A percentile compares a stretch with the other conserved stretches of the same genome.
Conservation (phyloP, 1,140 invertebrate species). For the Sarcophaga bullata region DNA sequence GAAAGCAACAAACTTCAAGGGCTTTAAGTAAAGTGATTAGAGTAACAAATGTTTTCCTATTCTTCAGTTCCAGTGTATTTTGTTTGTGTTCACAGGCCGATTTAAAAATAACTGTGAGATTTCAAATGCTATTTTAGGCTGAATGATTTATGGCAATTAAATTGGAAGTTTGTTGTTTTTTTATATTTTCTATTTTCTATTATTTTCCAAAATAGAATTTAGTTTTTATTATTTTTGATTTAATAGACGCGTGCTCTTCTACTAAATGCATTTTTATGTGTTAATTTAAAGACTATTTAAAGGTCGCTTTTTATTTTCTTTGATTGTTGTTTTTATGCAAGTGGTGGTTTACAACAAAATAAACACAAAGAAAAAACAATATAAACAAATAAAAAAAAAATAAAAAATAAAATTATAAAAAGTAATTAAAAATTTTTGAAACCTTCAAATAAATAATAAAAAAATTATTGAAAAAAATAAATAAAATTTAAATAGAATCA, state of each 20-base stretch:
- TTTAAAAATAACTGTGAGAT: not conserved
- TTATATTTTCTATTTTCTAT: not conserved
- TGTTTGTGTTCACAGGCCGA: not conserved
- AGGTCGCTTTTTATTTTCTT: not conserved
- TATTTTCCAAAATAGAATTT: not conserved
- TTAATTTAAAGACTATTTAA: slow-evolving; percentile 3
- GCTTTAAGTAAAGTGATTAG: slow-evolving; percentile 11
- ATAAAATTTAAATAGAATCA: no score
- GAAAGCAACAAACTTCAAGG: slow-evolving; percentile 4
- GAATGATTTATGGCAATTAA: slow-evolving; percentile 21
- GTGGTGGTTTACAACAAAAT: not conserved
- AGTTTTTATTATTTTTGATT: not conserved
- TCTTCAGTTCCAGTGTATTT: not conserved
- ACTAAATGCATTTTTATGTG: not conserved
- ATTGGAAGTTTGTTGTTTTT: not conserved
- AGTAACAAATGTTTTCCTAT: not conserved
- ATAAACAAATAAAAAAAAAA: no score
- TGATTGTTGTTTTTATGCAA: not conserved
- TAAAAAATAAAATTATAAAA: no score
- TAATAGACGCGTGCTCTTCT: not conserved
- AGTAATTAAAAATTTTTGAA: no score
- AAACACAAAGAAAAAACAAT: no score
- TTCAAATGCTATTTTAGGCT: not conserved
- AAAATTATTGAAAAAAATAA: no score
- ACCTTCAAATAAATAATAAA: no score